A percentile compares a stretch with the other conserved stretches of the same genome.
Evolutionary conservation across 2,797 vertebrate genomes (phyloP).

Genomic region (Rhabdophis nuchalis): DNA sequence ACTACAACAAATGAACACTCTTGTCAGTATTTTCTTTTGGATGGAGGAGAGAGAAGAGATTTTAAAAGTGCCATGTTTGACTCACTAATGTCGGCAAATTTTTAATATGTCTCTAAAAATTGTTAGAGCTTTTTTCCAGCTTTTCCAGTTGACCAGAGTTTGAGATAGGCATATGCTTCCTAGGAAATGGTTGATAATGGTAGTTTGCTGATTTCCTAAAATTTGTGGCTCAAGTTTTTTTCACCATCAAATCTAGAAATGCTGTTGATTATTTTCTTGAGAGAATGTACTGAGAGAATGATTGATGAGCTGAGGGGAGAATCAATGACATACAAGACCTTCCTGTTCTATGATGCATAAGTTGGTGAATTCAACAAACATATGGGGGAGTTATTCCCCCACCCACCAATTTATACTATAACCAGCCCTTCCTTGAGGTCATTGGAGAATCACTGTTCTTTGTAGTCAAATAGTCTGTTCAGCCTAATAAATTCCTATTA

Average conservation of each 20-base stretch:
- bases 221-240: not conserved
- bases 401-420: not conserved
- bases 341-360: not conserved
- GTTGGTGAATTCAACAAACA: not conserved
- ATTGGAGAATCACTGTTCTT: not conserved
- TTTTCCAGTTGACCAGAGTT: not conserved
- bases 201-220: not conserved
- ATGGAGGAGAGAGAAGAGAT: not conserved
- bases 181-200: not conserved
- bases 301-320: not conserved
- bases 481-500: conserved; percentile 28
- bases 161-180: not conserved
- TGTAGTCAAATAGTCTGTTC: conserved; percentile 19
- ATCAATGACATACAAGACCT: not conserved
- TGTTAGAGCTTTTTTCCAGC: not conserved
- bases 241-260: not conserved
- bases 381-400: not conserved
- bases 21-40: not conserved
- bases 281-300: not conserved
- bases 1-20: not conserved
- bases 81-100: not conserved
- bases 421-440: not conserved
- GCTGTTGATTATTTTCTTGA: not conserved
- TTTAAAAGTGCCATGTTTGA: not conserved
- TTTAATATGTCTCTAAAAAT: not conserved